A percentile compares a stretch with the other conserved stretches of the same genome.
Evolutionary conservation across 1,140 invertebrate genomes (phyloP).

Genomic region (Pseudoatta argentina): DNA sequence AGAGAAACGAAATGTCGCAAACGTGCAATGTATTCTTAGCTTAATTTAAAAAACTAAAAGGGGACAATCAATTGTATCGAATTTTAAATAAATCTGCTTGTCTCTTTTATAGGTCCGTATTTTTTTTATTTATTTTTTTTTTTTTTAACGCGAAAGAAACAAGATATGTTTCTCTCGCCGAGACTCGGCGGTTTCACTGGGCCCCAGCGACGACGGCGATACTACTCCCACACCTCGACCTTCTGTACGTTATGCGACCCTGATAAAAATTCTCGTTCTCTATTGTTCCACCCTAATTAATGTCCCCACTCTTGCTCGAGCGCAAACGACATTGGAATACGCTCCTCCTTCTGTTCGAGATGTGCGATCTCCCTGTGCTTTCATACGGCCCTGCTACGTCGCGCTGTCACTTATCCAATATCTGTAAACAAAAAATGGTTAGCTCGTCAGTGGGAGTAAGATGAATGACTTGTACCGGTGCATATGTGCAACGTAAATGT

Average conservation of each 20-base stretch:
- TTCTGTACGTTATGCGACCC: constrained; percentile 80
- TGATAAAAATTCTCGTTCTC: constrained; percentile 85
- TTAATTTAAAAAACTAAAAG: background rate
- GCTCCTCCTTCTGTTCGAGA: constrained; percentile 44
- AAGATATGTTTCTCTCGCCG: background rate
- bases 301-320: constrained; percentile 67
- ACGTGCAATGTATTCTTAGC: background rate
- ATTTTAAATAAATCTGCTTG: background rate
- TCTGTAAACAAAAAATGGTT: constrained; percentile 85
- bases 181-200: constrained; percentile 19
- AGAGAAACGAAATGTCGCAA: background rate
- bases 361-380: constrained; percentile 48
- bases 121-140: background rate
- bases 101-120: background rate
- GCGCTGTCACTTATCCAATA: constrained; percentile 86
- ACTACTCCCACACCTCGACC: constrained; percentile 84
- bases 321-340: constrained; percentile 60
- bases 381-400: constrained; percentile 80
- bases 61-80: background rate
- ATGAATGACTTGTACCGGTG: constrained; percentile 61
- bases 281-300: constrained; percentile 86
- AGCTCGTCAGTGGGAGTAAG: constrained; percentile 73
- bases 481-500: constrained; percentile 17
- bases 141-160: background rate
- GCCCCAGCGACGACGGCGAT: constrained; percentile 67